Evolutionary conservation across 2,113 vertebrate species (phyloP).

Genomic region (Notarius lentiginosus): DNA sequence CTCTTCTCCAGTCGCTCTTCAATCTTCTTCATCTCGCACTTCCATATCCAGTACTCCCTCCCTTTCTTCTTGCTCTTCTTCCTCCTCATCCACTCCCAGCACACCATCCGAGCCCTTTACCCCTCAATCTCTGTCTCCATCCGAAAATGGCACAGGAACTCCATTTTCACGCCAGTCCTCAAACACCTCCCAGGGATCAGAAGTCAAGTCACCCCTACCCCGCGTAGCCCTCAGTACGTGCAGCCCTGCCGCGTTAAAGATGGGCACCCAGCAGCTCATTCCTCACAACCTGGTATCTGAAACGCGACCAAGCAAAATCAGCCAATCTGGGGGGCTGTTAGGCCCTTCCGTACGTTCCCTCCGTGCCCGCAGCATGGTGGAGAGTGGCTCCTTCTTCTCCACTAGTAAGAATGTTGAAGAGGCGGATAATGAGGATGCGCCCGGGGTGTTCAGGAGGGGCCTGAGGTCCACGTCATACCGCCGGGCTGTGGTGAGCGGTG

Average conservation of each 20-base stretch:
- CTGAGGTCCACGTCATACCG: slow-evolving; percentile 92
- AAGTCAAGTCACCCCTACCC: slow-evolving; percentile 59
- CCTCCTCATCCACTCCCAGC: slow-evolving; percentile 51
- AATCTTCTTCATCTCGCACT: slow-evolving; percentile 56
- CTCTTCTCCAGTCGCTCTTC: slow-evolving; percentile 17
- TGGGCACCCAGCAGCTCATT: slow-evolving; percentile 90
- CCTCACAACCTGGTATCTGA: slow-evolving; percentile 81
- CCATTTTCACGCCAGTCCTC: slow-evolving; percentile 56
- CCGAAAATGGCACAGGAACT: slow-evolving; percentile 47
- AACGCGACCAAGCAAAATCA: slow-evolving; percentile 61
- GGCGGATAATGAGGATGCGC: slow-evolving; percentile 73
- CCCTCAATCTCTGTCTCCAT: slow-evolving; percentile 57
- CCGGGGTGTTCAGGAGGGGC: slow-evolving; percentile 76
- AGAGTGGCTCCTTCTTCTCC: slow-evolving; percentile 68
- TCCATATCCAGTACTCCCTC: slow-evolving; percentile 65
- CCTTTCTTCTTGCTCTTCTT: slow-evolving; percentile 35
- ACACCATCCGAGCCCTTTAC: slow-evolving; percentile 63
- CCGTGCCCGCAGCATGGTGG: slow-evolving; percentile 85
- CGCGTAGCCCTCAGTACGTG: slow-evolving; percentile 82
- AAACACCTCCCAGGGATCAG: slow-evolving; percentile 52
- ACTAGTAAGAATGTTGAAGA: slow-evolving; percentile 59
- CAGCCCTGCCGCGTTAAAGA: slow-evolving; percentile 81
- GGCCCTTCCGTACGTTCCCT: slow-evolving; percentile 70
- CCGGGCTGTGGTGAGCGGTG: slow-evolving; percentile 86
- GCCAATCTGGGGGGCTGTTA: slow-evolving; percentile 53